Evolutionary conservation across 37 sponge, comb jelly and placozoan genomes (phyloP).

Genomic region (Cladorhizidae sp.): DNA sequence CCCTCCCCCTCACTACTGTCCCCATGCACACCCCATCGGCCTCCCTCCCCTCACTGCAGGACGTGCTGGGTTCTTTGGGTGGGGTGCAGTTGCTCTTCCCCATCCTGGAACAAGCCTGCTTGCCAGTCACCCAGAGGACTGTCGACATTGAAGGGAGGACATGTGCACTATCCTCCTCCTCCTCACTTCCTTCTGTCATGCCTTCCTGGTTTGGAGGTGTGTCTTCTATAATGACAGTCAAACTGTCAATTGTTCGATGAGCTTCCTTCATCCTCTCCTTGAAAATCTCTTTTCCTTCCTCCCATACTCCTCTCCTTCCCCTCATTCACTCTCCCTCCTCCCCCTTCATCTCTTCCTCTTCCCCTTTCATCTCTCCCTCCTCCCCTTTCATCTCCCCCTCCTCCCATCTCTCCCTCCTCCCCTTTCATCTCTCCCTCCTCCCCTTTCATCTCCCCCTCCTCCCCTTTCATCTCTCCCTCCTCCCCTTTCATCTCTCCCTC

Average conservation of each 20-base stretch:
- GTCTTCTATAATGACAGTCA: neutral
- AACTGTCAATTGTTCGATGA: neutral
- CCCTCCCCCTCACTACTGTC: neutral
- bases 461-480: too few species aligned
- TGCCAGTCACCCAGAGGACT: constrained; percentile 15
- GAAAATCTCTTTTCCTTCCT: neutral
- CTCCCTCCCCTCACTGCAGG: constrained; percentile 33
- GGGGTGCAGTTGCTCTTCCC: constrained; percentile 93
- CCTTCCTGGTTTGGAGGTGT: constrained; percentile 37
- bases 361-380: too few species aligned
- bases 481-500: too few species aligned
- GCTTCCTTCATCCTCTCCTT: too few species aligned
- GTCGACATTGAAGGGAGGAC: neutral
- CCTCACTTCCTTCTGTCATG: too few species aligned
- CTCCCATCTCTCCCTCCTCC: too few species aligned
- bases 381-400: too few species aligned
- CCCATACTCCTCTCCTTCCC: constrained; percentile 28
- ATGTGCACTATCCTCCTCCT: neutral
- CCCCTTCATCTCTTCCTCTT: too few species aligned
- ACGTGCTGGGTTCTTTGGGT: constrained; percentile 80
- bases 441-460: too few species aligned
- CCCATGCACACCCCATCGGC: too few species aligned
- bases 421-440: too few species aligned
- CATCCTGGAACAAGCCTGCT: constrained; percentile 78
- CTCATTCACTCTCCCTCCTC: too few species aligned